Conservation (phyloP, 2,113 vertebrate genomes). For the Ceratotherium simum region DNA sequence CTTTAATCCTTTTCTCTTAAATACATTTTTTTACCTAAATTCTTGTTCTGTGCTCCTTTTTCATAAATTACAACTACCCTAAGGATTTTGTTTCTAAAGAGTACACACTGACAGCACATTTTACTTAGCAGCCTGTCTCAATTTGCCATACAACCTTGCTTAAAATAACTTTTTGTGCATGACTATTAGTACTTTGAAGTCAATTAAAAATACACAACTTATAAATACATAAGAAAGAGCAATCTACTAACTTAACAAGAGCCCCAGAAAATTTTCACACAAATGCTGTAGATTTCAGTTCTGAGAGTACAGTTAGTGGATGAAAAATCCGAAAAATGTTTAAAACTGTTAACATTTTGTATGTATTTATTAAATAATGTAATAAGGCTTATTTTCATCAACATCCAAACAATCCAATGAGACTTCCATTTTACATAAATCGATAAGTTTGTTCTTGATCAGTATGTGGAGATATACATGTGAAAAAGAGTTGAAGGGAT, state of each 20-base stretch:
- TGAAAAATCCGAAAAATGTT: not conserved
- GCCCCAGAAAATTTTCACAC: not conserved
- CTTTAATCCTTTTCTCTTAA: not conserved
- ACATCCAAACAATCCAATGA: not conserved
- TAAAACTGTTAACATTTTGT: conserved; percentile 85
- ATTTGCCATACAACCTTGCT: not conserved
- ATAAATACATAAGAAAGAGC: not conserved
- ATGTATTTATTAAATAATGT: conserved; percentile 95
- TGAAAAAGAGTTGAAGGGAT: not conserved
- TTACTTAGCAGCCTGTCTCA: conserved; percentile 7
- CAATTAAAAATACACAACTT: conserved; percentile 27
- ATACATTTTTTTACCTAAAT: not conserved
- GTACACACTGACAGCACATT: not conserved
- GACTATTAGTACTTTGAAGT: not conserved
- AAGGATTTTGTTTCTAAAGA: conserved; percentile 22
- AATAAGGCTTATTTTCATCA: conserved; percentile 97
- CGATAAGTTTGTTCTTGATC: not conserved
- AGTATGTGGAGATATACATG: not conserved
- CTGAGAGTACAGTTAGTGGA: not conserved
- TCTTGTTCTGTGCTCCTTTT: not conserved
- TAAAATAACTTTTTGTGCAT: conserved; percentile 28
- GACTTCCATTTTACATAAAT: not conserved
- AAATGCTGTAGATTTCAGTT: not conserved
- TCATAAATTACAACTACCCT: not conserved
- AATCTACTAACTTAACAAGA: not conserved